Base-by-base conservation (phyloP, 2,888 invertebrate species). In the Geotrupes spiniger region DNA sequence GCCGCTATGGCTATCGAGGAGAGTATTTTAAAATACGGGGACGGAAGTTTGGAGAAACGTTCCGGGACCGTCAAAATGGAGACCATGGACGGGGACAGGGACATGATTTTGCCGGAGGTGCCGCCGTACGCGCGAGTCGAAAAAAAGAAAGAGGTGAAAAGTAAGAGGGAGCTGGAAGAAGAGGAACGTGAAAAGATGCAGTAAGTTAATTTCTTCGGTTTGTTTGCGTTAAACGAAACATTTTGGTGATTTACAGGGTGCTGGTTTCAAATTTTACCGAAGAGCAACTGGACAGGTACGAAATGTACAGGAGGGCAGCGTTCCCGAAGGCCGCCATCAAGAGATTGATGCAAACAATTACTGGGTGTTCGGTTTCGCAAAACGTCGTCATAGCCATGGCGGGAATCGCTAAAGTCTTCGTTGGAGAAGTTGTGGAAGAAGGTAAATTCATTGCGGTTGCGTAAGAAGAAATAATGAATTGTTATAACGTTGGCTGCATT, bases 311-410 rank as follows among this genome's bases (percentile, higher is more conserved):
- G 56, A 78, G 99, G 64, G 89, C 98, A 0, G 95, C 97, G 0
- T 98, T 99, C 72, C 98, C 98, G 0, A 98, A 97, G 75, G 96
- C 98, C 29, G 91, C 97, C 1, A 94, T 99, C 2, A 96, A 95
- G 75, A 80, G 96, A 58, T 81, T 96, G 57, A 98, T 99, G 92
- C 96, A 98, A 75, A 95, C 96, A 0, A 94, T 97, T 49, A 95
- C 98, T 0, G 97, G 97, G 0, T 89, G 92, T 68, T 90, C 96
- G 0, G 93, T 98, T 1, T 94, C 96, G 0, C 98, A 98, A 70
- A 98, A 98, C 78, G 98, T 98, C 38, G 97, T 99, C 0, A 99
- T 99, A 63, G 98, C 99, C 1, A 97, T 99, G 92, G 93, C 99
- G 10, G 99, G 99, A 56, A 96, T 98, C 63, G 93, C 98, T 1